Percentiles rank a stretch among this genome's conserved stretches.
Evolutionary conservation across 2,888 invertebrate species (phyloP).

Genomic region (Drosophila borborema): DNA sequence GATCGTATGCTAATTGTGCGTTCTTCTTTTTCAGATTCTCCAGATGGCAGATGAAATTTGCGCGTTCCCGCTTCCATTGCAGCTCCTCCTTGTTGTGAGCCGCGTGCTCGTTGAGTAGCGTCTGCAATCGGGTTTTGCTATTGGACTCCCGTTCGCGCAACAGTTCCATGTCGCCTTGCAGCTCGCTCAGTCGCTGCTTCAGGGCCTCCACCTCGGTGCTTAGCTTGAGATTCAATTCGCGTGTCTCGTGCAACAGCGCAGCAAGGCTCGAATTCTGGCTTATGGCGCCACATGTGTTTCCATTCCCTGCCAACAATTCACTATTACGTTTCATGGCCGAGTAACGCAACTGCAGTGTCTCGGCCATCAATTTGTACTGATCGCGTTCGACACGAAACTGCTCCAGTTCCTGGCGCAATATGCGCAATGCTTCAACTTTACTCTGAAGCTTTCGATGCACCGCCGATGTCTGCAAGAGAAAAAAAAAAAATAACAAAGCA

Average conservation of each 20-base stretch:
- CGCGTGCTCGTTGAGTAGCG: slow-evolving; percentile 48
- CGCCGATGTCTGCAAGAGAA: slow-evolving; percentile 86
- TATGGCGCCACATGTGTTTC: slow-evolving; percentile 54
- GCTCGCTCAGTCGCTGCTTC: slow-evolving; percentile 89
- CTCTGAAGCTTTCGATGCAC: slow-evolving; percentile 91
- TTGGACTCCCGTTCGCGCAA: slow-evolving; percentile 85
- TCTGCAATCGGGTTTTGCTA: slow-evolving; percentile 45
- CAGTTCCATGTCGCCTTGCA: slow-evolving; percentile 89
- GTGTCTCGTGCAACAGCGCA: slow-evolving; percentile 87
- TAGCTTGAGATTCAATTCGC: slow-evolving; percentile 87
- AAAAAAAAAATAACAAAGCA: background rate
- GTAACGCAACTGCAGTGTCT: slow-evolving; percentile 89
- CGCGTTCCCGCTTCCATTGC: slow-evolving; percentile 84
- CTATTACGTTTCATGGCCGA: slow-evolving; percentile 85
- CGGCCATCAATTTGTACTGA: slow-evolving; percentile 92
- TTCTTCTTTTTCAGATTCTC: slow-evolving; percentile 86
- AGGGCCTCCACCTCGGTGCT: slow-evolving; percentile 88
- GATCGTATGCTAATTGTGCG: slow-evolving; percentile 90
- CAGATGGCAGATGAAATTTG: slow-evolving; percentile 83
- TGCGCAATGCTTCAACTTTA: slow-evolving; percentile 92
- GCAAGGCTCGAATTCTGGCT: slow-evolving; percentile 86
- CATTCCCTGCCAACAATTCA: slow-evolving; percentile 61
- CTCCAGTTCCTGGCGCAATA: slow-evolving; percentile 91
- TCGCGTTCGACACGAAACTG: slow-evolving; percentile 92
- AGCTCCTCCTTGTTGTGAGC: slow-evolving; percentile 71